phyloP scores from a whole-genome alignment of 92 coral and sea anemone genomes.

The Palythoa caribaeorum region DNA sequence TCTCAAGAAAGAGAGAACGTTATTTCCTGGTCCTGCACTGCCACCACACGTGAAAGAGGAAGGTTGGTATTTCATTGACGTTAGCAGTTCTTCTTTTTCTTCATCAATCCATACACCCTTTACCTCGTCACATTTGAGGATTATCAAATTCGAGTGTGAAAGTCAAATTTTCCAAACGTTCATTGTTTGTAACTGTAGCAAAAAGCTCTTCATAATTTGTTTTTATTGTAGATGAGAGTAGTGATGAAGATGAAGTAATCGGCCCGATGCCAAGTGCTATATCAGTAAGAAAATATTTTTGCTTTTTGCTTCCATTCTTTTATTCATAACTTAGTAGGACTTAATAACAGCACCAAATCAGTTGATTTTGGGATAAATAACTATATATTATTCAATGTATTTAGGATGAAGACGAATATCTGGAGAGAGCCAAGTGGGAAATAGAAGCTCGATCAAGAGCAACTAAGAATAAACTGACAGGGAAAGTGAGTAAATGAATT shows the following conservation, averaged over 20 bases:
- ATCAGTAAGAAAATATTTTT: constrained; percentile 59
- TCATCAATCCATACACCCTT: background rate
- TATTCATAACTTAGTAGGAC: background rate
- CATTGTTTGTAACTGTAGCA: no score
- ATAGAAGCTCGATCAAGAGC: constrained; percentile 88
- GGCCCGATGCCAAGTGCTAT: constrained; percentile 85
- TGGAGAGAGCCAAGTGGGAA: constrained; percentile 79
- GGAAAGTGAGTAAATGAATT: constrained; percentile 70
- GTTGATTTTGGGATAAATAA: background rate
- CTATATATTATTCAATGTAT: background rate
- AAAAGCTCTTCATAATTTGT: no score
- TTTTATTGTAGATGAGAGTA: constrained; percentile 27
- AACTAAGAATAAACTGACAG: constrained; percentile 80
- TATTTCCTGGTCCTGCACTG: constrained; percentile 49
- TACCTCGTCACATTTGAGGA: no score
- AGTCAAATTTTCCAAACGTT: no score
- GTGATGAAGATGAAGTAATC: constrained; percentile 70
- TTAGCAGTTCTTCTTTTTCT: background rate
- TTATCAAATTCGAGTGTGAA: no score
- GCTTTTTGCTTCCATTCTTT: background rate
- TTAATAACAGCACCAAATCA: background rate
- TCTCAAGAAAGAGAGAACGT: background rate
- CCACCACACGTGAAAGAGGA: constrained; percentile 45
- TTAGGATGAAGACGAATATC: constrained; percentile 65
- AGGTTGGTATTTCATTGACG: background rate